Conservation (phyloP, 2,113 vertebrate species). For the Corvus moneduloides region DNA sequence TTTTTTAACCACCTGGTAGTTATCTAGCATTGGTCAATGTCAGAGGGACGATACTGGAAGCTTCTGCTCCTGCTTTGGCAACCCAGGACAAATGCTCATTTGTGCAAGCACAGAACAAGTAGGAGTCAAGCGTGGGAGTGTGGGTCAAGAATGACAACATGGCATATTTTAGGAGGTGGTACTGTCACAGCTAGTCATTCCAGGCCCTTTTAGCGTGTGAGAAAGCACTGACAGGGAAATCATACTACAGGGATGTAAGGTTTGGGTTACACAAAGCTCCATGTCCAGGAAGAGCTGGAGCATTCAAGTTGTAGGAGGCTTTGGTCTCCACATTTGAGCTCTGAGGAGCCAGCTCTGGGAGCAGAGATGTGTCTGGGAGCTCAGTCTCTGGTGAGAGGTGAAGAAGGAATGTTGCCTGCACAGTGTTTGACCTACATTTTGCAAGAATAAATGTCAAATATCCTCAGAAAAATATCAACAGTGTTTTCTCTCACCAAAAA, state of each 20-base stretch:
- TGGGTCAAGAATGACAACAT: background rate
- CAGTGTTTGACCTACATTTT: background rate
- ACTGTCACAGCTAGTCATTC: background rate
- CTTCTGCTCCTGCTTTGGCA: background rate
- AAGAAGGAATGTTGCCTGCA: background rate
- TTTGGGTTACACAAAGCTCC: background rate
- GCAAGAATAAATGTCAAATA: background rate
- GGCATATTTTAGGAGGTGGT: background rate
- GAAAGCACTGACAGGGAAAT: background rate
- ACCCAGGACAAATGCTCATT: background rate
- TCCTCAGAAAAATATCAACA: background rate
- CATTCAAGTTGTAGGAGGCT: rapidly evolving
- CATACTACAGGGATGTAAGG: background rate
- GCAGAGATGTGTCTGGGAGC: background rate
- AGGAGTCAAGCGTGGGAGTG: background rate
- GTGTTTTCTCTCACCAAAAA: background rate
- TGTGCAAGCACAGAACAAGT: rapidly evolving
- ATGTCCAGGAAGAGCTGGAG: background rate
- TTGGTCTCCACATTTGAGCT: background rate
- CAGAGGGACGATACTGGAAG: background rate
- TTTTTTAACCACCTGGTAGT: slow-evolving; percentile 5
- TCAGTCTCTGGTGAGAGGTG: background rate
- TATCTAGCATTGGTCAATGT: background rate
- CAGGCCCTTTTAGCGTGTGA: background rate
- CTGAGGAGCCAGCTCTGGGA: background rate